phyloP scores from a whole-genome alignment of 2,888 invertebrate genomes.

The Phortica okadai region DNA sequence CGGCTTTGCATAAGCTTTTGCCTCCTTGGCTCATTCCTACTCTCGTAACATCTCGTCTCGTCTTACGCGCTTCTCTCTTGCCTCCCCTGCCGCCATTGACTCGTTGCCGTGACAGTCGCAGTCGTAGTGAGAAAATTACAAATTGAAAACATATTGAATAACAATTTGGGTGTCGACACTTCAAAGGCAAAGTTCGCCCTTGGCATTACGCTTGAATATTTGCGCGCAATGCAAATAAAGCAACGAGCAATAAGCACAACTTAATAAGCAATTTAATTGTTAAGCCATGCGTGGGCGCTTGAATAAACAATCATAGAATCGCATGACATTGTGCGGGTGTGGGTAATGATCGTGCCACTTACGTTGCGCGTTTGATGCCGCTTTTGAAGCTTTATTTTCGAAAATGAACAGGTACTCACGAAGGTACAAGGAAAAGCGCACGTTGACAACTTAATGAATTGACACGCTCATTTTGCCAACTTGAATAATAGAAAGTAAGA shows the following conservation, averaged over 20 bases:
- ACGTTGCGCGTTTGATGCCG: too few species aligned
- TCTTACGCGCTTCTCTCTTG: neutral
- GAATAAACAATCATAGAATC: neutral
- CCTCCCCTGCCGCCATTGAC: neutral
- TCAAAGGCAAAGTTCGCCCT: neutral
- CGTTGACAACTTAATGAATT: slow-evolving; percentile 30
- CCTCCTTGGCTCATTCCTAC: neutral
- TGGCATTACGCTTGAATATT: neutral
- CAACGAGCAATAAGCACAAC: neutral
- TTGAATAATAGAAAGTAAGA: neutral
- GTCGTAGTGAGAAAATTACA: slow-evolving; percentile 38
- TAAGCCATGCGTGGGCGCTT: slow-evolving; percentile 15
- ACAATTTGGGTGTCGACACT: slow-evolving; percentile 44
- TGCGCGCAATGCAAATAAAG: neutral
- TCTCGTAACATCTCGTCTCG: neutral
- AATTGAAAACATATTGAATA: slow-evolving; percentile 69
- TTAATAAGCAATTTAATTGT: slow-evolving; percentile 21
- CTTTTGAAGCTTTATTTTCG: too few species aligned
- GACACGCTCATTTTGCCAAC: neutral
- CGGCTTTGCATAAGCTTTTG: slow-evolving; percentile 42
- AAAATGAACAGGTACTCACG: neutral
- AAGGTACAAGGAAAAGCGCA: neutral
- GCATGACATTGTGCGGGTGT: neutral
- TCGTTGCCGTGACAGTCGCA: neutral
- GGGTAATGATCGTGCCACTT: too few species aligned